Evolutionary conservation across 2,113 vertebrate genomes (phyloP), one percentile per base, ranked within the genome.

Genomic region (Chrysochloris asiatica): DNA sequence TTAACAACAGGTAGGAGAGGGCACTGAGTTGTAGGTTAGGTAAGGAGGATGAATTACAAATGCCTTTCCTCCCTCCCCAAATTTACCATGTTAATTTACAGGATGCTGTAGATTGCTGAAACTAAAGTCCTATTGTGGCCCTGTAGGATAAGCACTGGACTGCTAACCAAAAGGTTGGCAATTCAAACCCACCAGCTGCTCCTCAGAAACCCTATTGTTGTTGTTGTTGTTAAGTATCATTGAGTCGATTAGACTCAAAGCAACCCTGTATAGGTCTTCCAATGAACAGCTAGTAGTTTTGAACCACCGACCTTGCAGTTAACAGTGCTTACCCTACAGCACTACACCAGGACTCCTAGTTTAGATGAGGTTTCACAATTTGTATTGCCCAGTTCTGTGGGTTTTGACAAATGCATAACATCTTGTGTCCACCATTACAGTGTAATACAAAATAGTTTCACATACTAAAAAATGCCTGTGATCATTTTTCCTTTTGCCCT

Each of bases 51-150:
- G 21, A 43, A 63, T 77, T 12, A 86, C 24, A 89, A 83, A 79
- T 19, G 61, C 30, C 77, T 91, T 77, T 65, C 48, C 8, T 91
- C 61, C 80, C 41, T 76, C 16, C 45, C 54, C 21, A 86, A 86
- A 89, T 78, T 83, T 48, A 86, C 83, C 45, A 89, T 21, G 71
- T 14, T 63, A 76, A 76, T 52, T 86, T 89, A 83, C 2, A 61
- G 67, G 12, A 50, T 72, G 50, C 17, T 47, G 67, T 54, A 87
- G 2, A 73, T 76, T 69, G 79, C 73, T 81, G 19, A 88, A 84
- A 75, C 26, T 54, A 79, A 93, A 41, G 43, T 28, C 14, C 19
- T 56, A 56, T n/a, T n/a, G n/a, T n/a, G n/a, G n/a, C n/a, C n/a
- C n/a, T n/a, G n/a, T n/a, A n/a, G n/a, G n/a, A n/a, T n/a, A n/a